Evolutionary conservation across 2,113 vertebrate genomes (phyloP).

Genomic region (Aphyosemion australe): DNA sequence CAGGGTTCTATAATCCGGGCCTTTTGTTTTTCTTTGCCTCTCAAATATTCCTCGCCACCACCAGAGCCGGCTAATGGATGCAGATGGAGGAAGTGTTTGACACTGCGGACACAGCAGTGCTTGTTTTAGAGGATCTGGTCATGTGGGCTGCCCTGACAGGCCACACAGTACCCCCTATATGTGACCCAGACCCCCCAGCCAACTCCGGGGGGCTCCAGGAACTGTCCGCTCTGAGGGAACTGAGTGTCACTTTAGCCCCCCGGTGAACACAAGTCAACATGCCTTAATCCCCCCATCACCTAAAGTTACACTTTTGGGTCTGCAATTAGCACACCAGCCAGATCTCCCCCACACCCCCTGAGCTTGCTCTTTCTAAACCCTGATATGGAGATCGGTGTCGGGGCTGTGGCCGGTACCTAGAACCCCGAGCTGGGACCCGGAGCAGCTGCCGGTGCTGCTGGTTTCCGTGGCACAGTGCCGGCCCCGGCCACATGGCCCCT

Average conservation of each 20-base stretch:
- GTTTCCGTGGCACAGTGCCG: slow-evolving; percentile 52
- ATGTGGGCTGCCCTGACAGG: slow-evolving; percentile 58
- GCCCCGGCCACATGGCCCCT: slow-evolving; percentile 68
- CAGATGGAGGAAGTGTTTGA: slow-evolving; percentile 76
- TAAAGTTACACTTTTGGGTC: slow-evolving; percentile 77
- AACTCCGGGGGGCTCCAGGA: slow-evolving; percentile 66
- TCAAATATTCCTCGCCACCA: slow-evolving; percentile 63
- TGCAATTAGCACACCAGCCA: slow-evolving; percentile 67
- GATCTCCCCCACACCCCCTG: slow-evolving; percentile 43
- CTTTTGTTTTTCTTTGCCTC: slow-evolving; percentile 67
- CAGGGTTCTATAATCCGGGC: slow-evolving; percentile 35
- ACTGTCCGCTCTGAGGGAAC: slow-evolving; percentile 68
- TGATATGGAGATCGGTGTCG: slow-evolving; percentile 31
- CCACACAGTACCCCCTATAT: slow-evolving; percentile 66
- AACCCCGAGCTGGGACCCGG: slow-evolving; percentile 25
- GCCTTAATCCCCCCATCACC: slow-evolving; percentile 75
- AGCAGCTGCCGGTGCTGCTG: slow-evolving; percentile 23
- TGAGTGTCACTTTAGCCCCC: slow-evolving; percentile 72
- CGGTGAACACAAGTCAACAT: slow-evolving; percentile 78
- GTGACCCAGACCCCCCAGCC: slow-evolving; percentile 64
- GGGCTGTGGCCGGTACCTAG: background rate
- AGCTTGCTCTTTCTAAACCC: slow-evolving; percentile 32
- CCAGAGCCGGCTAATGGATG: slow-evolving; percentile 65
- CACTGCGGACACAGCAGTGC: slow-evolving; percentile 74
- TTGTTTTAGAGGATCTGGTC: slow-evolving; percentile 71